Evolutionary conservation across 2,888 invertebrate genomes (phyloP).

Genomic region (Catocala fraxini): DNA sequence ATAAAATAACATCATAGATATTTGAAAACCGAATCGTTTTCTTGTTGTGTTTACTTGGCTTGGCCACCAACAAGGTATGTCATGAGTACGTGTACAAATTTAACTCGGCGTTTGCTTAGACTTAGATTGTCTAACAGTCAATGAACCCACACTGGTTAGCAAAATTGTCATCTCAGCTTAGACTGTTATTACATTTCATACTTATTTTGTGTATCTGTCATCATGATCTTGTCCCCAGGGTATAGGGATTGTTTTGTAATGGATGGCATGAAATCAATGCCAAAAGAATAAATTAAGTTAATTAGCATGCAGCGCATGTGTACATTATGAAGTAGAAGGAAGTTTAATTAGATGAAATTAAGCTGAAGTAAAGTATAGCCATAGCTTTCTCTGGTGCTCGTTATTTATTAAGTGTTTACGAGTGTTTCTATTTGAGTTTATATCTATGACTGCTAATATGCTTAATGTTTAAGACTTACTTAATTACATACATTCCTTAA

Average conservation of each 20-base stretch:
- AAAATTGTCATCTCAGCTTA: constrained; percentile 31
- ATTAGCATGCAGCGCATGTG: constrained; percentile 13
- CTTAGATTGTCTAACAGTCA: constrained; percentile 19
- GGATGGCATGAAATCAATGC: not conserved
- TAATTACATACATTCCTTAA: not conserved
- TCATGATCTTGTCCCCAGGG: too few relatives aligned
- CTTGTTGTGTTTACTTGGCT: not conserved
- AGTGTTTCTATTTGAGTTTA: constrained; percentile 40
- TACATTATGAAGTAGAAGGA: constrained; percentile 30
- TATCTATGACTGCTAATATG: constrained; percentile 25
- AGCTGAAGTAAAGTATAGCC: constrained; percentile 44
- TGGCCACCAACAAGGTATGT: constrained; percentile 1
- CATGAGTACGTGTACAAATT: constrained; percentile 10
- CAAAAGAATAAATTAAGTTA: constrained; percentile 25
- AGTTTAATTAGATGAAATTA: constrained; percentile 47
- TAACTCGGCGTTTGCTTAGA: constrained; percentile 26
- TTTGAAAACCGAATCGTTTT: too few relatives aligned
- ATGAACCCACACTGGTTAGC: constrained; percentile 16
- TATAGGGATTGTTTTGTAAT: not conserved
- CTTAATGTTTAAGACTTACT: not conserved
- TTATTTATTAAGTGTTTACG: constrained; percentile 50
- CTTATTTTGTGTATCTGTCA: too few relatives aligned
- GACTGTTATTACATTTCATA: not conserved
- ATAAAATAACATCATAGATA: too few relatives aligned
- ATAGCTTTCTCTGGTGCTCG: constrained; percentile 50